A percentile compares a stretch with the other conserved stretches of the same genome.
These are phyloP conservation scores for Parapristionchus giblindavisi DNA, from an alignment of 2,888 invertebrate genomes.

Conservation along the genomic window DNA sequence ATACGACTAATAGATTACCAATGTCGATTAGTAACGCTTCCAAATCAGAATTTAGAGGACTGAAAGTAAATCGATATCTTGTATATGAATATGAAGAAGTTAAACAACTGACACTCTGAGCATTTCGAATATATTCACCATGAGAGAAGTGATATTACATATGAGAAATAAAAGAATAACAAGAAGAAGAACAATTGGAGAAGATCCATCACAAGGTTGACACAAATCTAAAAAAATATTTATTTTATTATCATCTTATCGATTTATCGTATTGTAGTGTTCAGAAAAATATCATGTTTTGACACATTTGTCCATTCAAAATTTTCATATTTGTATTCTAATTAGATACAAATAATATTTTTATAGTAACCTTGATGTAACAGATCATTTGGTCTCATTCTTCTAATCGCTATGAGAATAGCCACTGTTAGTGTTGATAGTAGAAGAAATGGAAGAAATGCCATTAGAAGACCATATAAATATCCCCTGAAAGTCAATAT, in stretches of 20 bases:
- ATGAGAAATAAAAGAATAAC: slow-evolving; percentile 61
- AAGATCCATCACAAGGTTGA: slow-evolving; percentile 40
- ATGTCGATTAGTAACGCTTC: slow-evolving; percentile 55
- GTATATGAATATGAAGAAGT: not conserved
- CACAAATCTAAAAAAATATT: slow-evolving; percentile 40
- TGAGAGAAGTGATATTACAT: slow-evolving; percentile 62
- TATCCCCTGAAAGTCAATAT: slow-evolving; percentile 56
- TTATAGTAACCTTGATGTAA: not conserved
- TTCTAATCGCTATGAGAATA: slow-evolving; percentile 51
- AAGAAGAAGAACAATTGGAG: slow-evolving; percentile 59
- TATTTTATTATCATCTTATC: not conserved
- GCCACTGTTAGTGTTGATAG: slow-evolving; percentile 56
- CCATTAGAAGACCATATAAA: slow-evolving; percentile 61
- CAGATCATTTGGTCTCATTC: slow-evolving; percentile 14
- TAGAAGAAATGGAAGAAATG: slow-evolving; percentile 60
- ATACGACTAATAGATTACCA: slow-evolving; percentile 63
- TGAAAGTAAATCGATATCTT: not conserved
- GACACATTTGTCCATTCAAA: not conserved
- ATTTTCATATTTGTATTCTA: not conserved
- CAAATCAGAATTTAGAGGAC: not conserved
- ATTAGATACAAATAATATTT: too few relatives aligned
- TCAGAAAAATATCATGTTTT: not conserved
- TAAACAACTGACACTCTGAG: slow-evolving; percentile 47
- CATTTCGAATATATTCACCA: slow-evolving; percentile 64
- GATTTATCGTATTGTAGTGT: not conserved